These are phyloP conservation scores for Smittia aterrima DNA, from an alignment of 2,888 invertebrate species.

Conservation along the genomic window DNA sequence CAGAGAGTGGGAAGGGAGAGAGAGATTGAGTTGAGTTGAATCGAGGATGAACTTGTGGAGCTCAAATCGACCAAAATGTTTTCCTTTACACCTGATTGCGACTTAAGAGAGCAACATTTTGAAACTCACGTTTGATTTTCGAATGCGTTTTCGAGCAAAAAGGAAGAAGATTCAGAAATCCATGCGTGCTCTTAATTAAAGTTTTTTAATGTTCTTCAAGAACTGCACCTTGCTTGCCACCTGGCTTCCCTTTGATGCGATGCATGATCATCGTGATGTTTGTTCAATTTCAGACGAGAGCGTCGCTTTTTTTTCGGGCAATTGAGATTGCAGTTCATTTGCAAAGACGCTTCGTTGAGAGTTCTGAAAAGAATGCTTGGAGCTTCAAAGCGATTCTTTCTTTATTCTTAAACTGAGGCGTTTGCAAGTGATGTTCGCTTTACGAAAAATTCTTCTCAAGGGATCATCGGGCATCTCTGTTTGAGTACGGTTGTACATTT, in stretches of 20 bases:
- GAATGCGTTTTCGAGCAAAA: background rate
- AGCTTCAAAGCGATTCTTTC: background rate
- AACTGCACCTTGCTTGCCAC: constrained; percentile 33
- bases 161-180: background rate
- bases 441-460: background rate
- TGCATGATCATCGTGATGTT: constrained; percentile 22
- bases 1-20: background rate
- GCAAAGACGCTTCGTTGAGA: background rate
- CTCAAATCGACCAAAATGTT: background rate
- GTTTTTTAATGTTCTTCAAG: constrained; percentile 15
- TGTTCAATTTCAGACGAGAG: constrained; percentile 11
- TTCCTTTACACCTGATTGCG: background rate
- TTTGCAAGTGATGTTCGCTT: too few relatives aligned
- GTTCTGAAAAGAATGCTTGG: too few relatives aligned
- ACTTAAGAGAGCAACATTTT: background rate
- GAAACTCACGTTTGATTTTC: background rate
- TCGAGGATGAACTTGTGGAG: background rate
- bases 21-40: background rate
- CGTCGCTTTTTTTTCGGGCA: background rate
- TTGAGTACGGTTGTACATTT: background rate
- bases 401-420: background rate
- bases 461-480: background rate
- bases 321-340: background rate
- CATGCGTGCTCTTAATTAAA: constrained; percentile 40
- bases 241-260: constrained; percentile 26